Evolutionary conservation across 2,888 invertebrate species (phyloP), one percentile per base, ranked within the genome.

Genomic region (Alviniconcha strummeri): DNA sequence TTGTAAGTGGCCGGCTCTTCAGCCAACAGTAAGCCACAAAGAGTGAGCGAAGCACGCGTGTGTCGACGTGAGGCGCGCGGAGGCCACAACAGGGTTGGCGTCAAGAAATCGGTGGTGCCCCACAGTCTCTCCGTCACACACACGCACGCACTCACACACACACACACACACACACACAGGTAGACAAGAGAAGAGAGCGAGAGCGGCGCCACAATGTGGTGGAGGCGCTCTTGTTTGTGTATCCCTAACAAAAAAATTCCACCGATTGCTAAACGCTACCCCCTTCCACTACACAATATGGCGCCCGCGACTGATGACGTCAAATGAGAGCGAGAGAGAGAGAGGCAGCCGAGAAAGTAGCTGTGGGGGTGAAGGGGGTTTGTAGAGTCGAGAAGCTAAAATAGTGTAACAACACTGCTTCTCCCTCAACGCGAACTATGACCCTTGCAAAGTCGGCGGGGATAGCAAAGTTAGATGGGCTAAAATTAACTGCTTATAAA

Each of bases 401-500:
- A 36, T 36, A 36, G 8, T 13, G 60, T 60, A 60, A 60, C 60
- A 60, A 13, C 71, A 71, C 19, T 71, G 1, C n/a, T 7, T 71
- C 71, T 17, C 71, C 13, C 8, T 71, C n/a, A 71, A 71, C 9
- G 60, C 60, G 60, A 60, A 60, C 13, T 13, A 13, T 60, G 60
- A 60, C 60, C 60, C 60, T 13, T 8, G 9, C 60, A 60, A 60
- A 60, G 60, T 78, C 60, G 64, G 36, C 60, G 52, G 77, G 52
- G 75, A 52, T 36, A 60, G 60, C 60, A 60, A 13, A 60, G 78
- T 4, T 60, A 78, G 78, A 57, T 78, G 19, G 78, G 78, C 64
- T 64, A 78, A 78, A 78, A 64, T 60, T 78, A 78, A 64, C 64
- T 13, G 78, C 78, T 78, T 78, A 64, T 78, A 78, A 78, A 64